Conservation (phyloP, 2,113 vertebrate genomes). For the Grammomys dolichurus region DNA sequence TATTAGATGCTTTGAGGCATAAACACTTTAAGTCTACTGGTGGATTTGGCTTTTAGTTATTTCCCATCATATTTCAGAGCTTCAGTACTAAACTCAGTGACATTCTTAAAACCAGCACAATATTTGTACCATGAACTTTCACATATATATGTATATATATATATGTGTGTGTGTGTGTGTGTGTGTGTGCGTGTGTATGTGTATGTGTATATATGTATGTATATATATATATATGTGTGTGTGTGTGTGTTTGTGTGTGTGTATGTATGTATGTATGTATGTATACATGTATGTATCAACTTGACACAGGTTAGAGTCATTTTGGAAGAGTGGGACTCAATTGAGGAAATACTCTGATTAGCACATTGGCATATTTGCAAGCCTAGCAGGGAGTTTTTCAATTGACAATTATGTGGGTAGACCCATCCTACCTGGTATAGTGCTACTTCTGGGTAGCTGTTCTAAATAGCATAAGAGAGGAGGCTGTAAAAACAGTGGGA, state of each 20-base stretch:
- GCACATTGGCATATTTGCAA: not conserved
- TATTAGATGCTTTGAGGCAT: not conserved
- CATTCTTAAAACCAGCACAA: not conserved
- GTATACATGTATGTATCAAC: not conserved
- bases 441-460: not conserved
- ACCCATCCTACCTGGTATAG: not conserved
- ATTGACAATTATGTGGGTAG: not conserved
- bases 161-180: too few species aligned
- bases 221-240: too few species aligned
- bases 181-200: not conserved
- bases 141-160: too few species aligned
- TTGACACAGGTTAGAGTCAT: not conserved
- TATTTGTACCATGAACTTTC: too few species aligned
- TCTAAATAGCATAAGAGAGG: not conserved
- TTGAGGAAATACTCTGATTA: not conserved
- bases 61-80: not conserved
- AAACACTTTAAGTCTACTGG: not conserved
- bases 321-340: not conserved
- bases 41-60: not conserved
- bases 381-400: not conserved
- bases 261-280: not conserved
- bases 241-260: not conserved
- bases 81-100: not conserved
- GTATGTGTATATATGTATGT: too few species aligned
- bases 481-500: not conserved